Conservation (phyloP, 2,888 invertebrate genomes). For the Apamea anceps region DNA sequence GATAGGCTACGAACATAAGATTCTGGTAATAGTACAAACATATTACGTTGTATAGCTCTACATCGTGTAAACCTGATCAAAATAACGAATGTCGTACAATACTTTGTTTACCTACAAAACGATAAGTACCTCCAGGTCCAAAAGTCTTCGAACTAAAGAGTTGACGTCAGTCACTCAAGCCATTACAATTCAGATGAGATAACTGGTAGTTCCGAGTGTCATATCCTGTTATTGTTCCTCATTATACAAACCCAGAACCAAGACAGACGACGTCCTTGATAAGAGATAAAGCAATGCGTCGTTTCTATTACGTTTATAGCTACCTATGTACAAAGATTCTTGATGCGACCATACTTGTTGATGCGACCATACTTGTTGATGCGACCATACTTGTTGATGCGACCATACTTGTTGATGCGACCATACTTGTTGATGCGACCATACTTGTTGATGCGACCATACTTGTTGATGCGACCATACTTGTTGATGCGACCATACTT, state of each 20-base stretch:
- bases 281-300: conserved; percentile 3
- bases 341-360: neutral
- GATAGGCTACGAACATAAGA: neutral
- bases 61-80: neutral
- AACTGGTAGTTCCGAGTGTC: neutral
- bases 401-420: neutral
- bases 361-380: neutral
- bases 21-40: neutral
- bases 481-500: neutral
- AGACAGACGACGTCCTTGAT: conserved; percentile 13
- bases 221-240: conserved; percentile 9
- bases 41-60: neutral
- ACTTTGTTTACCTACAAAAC: neutral
- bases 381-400: conserved; percentile 1
- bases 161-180: neutral
- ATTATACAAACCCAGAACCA: neutral
- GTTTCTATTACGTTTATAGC: neutral
- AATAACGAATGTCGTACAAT: neutral
- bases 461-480: neutral
- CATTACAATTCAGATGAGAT: neutral
- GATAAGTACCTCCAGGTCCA: neutral
- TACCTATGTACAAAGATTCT: neutral
- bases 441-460: neutral
- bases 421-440: neutral
- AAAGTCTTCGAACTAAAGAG: neutral